Percentiles rank a stretch among this genome's conserved stretches.
These are phyloP conservation scores for Trypoxylus dichotomus DNA, from an alignment of 1,140 invertebrate genomes.

Conservation along the genomic window DNA sequence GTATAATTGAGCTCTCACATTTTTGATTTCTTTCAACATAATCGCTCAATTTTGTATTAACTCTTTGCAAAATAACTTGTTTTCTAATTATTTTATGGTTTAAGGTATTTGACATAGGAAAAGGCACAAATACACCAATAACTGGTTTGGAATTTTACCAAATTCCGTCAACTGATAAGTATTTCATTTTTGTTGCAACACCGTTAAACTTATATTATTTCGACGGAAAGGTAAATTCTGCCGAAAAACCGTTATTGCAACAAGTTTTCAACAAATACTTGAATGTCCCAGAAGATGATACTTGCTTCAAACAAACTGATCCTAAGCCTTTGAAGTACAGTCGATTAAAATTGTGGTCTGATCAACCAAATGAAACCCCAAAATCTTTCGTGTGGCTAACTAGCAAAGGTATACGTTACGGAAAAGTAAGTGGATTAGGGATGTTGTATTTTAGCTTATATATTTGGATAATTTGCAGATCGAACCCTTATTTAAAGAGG, in stretches of 20 bases:
- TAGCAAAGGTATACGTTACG: constrained; percentile 71
- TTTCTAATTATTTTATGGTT: constrained; percentile 39
- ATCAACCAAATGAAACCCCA: constrained; percentile 63
- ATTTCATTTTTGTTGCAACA: constrained; percentile 83
- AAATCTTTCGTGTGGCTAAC: constrained; percentile 87
- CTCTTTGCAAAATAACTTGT: neutral
- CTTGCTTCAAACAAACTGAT: constrained; percentile 73
- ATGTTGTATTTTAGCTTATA: neutral
- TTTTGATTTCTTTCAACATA: too few relatives aligned
- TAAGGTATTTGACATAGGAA: constrained; percentile 85
- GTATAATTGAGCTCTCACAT: too few relatives aligned
- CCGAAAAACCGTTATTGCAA: constrained; percentile 79
- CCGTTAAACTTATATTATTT: constrained; percentile 84
- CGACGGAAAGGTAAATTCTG: constrained; percentile 69
- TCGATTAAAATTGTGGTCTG: constrained; percentile 77
- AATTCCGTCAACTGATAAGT: constrained; percentile 68
- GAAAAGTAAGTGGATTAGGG: constrained; percentile 57
- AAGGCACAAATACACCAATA: constrained; percentile 73
- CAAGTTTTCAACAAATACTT: constrained; percentile 83
- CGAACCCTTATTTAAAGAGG: constrained; percentile 17
- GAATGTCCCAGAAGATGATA: constrained; percentile 69
- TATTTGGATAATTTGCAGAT: neutral
- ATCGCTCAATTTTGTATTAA: too few relatives aligned
- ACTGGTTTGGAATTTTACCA: constrained; percentile 85
- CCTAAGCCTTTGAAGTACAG: constrained; percentile 78